phyloP scores from a whole-genome alignment of 2,888 invertebrate genomes.

The Orchesella flavescens region DNA sequence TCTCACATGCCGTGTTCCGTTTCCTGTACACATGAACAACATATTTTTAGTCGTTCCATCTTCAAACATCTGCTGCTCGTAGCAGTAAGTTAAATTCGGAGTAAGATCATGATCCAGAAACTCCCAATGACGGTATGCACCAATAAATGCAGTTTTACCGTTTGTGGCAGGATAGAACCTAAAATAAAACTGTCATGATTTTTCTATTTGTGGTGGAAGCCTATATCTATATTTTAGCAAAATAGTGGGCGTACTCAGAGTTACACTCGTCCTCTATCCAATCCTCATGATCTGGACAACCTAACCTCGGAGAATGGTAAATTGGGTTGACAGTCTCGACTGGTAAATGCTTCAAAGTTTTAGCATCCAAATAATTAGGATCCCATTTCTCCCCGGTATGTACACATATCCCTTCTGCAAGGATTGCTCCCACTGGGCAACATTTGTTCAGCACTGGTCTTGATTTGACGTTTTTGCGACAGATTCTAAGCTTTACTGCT shows the following conservation, averaged over 20 bases:
- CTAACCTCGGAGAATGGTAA: neutral
- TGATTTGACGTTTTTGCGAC: no score
- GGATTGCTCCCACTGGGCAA: slow-evolving; percentile 23
- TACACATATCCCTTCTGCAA: neutral
- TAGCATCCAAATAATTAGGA: slow-evolving; percentile 12
- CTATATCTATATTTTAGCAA: no score
- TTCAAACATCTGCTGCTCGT: neutral
- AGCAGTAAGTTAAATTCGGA: slow-evolving; percentile 21
- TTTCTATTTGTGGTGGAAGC: no score
- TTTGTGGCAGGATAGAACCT: slow-evolving; percentile 46
- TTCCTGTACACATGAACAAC: slow-evolving; percentile 3
- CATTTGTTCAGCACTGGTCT: slow-evolving; percentile 16
- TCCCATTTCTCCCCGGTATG: neutral
- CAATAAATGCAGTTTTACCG: slow-evolving; percentile 22
- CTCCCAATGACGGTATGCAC: slow-evolving; percentile 37
- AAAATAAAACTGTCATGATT: neutral
- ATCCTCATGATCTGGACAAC: neutral
- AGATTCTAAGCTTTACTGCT: neutral
- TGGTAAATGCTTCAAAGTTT: neutral
- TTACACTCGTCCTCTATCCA: slow-evolving; percentile 28
- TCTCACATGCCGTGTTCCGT: neutral
- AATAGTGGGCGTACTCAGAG: slow-evolving; percentile 15
- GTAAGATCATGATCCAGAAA: neutral
- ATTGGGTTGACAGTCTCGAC: slow-evolving; percentile 7
- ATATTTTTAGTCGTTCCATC: neutral